These are phyloP conservation scores for Sphaerophoria rueppellii DNA, from an alignment of 2,888 invertebrate species.

Conservation along the genomic window DNA sequence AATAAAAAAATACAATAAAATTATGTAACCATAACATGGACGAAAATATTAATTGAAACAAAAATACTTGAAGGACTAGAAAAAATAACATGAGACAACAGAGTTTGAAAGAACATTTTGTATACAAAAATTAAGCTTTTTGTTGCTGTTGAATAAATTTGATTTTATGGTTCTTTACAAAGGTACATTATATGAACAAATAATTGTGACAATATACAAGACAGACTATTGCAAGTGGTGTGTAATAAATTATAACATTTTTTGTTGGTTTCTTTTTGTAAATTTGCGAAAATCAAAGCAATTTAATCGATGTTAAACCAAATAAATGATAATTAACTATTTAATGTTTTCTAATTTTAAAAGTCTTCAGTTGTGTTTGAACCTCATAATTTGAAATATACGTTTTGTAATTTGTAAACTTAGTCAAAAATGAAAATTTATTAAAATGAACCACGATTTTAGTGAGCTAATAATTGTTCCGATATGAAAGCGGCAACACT, in stretches of 20 bases:
- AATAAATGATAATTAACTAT: slow-evolving; percentile 35
- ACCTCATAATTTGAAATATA: too few species aligned
- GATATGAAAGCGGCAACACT: too few species aligned
- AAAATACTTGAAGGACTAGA: slow-evolving; percentile 28
- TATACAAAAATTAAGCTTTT: slow-evolving; percentile 53
- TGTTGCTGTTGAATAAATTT: slow-evolving; percentile 52
- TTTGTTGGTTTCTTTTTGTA: neutral
- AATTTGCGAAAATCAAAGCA: slow-evolving; percentile 20
- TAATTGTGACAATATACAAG: slow-evolving; percentile 33
- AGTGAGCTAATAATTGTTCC: too few species aligned
- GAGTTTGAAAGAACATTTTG: slow-evolving; percentile 21
- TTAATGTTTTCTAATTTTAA: slow-evolving; percentile 6
- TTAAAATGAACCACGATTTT: too few species aligned
- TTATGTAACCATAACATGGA: neutral
- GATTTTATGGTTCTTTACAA: slow-evolving; percentile 53
- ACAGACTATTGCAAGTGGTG: slow-evolving; percentile 59
- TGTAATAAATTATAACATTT: slow-evolving; percentile 11
- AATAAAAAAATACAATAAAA: slow-evolving; percentile 10
- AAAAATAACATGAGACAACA: slow-evolving; percentile 51
- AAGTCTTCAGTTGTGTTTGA: too few species aligned
- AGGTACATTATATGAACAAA: neutral
- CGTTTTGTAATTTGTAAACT: too few species aligned
- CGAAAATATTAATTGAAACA: slow-evolving; percentile 8
- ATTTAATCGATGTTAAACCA: slow-evolving; percentile 19
- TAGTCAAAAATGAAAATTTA: too few species aligned